phyloP scores from a whole-genome alignment of 2,888 invertebrate species.

The Amphipoea oculea region DNA sequence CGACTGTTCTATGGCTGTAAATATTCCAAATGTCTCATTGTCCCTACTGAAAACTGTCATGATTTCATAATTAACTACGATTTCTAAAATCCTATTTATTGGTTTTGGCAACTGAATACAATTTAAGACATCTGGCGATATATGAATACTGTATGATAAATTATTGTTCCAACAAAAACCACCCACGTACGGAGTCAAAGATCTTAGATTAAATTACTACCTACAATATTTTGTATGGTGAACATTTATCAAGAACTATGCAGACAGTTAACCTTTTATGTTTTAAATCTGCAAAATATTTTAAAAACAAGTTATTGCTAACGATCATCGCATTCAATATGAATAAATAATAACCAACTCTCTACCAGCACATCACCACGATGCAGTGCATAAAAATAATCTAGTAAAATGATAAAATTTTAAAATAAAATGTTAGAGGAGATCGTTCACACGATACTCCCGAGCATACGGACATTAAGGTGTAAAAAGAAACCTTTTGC shows the following conservation, averaged over 20 bases:
- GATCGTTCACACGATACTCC: slow-evolving; percentile 87
- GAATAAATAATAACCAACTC: slow-evolving; percentile 43
- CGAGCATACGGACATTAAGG: slow-evolving; percentile 74
- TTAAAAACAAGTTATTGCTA: slow-evolving; percentile 25
- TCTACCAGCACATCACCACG: slow-evolving; percentile 64
- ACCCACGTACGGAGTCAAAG: slow-evolving; percentile 9
- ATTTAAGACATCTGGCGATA: not conserved
- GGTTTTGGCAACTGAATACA: slow-evolving; percentile 22
- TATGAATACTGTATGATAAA: slow-evolving; percentile 19
- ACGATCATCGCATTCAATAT: slow-evolving; percentile 68
- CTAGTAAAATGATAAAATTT: slow-evolving; percentile 83
- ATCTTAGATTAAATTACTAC: slow-evolving; percentile 16
- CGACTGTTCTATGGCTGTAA: not conserved
- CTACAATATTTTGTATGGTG: not conserved
- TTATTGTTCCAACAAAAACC: slow-evolving; percentile 3
- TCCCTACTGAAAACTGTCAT: not conserved
- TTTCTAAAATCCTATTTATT: slow-evolving; percentile 10
- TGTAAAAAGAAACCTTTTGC: slow-evolving; percentile 74
- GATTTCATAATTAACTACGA: not conserved
- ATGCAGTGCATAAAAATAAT: slow-evolving; percentile 72
- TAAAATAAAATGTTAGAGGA: slow-evolving; percentile 85
- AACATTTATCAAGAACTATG: not conserved
- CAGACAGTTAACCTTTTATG: not conserved
- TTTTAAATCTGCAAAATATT: not conserved
- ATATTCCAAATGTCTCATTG: slow-evolving; percentile 2